Percentiles rank a stretch among this genome's conserved stretches.
phyloP scores from a whole-genome alignment of 2,797 vertebrate genomes.

The Clarias fuscus region DNA sequence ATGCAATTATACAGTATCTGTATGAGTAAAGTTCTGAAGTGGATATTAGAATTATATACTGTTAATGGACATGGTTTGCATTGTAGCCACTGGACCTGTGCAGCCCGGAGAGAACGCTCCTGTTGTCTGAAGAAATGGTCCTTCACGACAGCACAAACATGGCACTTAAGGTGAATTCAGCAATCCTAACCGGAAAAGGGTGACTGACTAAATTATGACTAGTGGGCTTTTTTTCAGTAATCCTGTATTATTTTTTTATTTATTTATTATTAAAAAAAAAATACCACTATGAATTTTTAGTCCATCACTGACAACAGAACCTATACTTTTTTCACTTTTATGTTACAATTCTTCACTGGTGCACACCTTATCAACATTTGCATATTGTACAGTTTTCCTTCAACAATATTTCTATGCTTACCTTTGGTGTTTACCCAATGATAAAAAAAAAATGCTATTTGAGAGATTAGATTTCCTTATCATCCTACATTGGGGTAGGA shows the following conservation, averaged over 20 bases:
- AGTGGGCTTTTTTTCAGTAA: not conserved
- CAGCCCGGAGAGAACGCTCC: conserved; percentile 81
- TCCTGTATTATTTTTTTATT: not conserved
- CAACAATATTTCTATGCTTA: not conserved
- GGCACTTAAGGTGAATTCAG: conserved; percentile 77
- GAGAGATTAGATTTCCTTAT: not conserved
- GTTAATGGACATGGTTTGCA: not conserved
- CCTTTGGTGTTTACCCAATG: not conserved
- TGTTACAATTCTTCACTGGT: not conserved
- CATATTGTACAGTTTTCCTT: not conserved
- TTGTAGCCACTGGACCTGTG: conserved; percentile 88
- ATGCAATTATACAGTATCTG: not conserved
- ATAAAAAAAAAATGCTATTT: not conserved
- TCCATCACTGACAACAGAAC: not conserved
- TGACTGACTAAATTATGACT: not conserved
- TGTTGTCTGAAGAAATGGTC: conserved; percentile 86
- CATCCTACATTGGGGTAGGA: not conserved
- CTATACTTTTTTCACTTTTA: not conserved
- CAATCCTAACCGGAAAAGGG: not conserved
- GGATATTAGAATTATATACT: not conserved
- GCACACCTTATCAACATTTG: not conserved
- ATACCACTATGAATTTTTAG: not conserved
- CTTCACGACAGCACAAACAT: conserved; percentile 81
- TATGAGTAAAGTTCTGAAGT: not conserved
- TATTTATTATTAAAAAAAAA: not conserved